Evolutionary conservation across 2,797 vertebrate species (phyloP).

Genomic region (Gambelia wislizenii): DNA sequence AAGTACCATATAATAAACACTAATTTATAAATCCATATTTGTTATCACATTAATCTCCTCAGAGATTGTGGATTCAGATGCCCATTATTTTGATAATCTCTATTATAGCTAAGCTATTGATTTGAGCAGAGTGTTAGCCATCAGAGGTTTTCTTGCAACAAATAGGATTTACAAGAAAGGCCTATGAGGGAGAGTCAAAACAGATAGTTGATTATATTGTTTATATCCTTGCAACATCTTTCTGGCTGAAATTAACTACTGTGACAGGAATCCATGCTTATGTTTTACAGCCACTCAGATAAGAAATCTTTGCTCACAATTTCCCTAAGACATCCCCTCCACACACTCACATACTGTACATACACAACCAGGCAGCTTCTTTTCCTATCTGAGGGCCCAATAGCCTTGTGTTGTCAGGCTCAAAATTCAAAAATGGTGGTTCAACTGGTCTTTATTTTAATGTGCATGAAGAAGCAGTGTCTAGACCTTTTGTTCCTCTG

Average conservation of each 20-base stretch:
- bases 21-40: not conserved
- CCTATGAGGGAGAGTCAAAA: not conserved
- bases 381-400: not conserved
- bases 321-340: not conserved
- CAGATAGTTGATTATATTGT: not conserved
- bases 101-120: slow-evolving; percentile 34
- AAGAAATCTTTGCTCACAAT: not conserved
- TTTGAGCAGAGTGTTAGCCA: not conserved
- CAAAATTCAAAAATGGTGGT: not conserved
- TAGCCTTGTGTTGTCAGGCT: too few relatives aligned
- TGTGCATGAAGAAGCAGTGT: not conserved
- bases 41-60: slow-evolving; percentile 12
- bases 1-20: not conserved
- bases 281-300: not conserved
- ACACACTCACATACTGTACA: too few relatives aligned
- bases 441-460: not conserved
- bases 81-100: slow-evolving; percentile 15
- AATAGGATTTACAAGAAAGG: not conserved
- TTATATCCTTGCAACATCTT: not conserved
- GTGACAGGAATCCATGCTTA: not conserved
- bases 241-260: not conserved
- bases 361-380: too few relatives aligned
- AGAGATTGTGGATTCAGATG: not conserved
- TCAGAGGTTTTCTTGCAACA: not conserved
- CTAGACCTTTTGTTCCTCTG: too few relatives aligned